These are phyloP conservation scores for Melieria omissa DNA, from an alignment of 2,888 invertebrate species.

Conservation along the genomic window DNA sequence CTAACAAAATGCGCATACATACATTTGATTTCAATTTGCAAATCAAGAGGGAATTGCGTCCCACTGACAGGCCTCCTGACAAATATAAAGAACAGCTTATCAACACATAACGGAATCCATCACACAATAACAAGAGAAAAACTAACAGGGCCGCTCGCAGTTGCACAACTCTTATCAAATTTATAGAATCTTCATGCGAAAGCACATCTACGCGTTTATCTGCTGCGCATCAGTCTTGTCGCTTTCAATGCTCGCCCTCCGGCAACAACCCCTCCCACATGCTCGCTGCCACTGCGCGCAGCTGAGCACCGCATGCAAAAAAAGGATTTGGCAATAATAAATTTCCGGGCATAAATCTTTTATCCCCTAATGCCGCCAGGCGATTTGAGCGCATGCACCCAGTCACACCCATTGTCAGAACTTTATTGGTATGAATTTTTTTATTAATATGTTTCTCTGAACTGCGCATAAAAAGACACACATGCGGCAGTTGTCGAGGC, in stretches of 20 bases:
- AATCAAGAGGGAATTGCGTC: too few relatives aligned
- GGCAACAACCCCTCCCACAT: not conserved
- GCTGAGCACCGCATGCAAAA: not conserved
- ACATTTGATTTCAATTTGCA: too few relatives aligned
- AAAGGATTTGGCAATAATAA: conserved; percentile 6
- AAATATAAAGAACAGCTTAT: too few relatives aligned
- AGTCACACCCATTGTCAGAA: not conserved
- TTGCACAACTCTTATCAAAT: not conserved
- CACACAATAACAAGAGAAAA: too few relatives aligned
- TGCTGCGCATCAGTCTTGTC: not conserved
- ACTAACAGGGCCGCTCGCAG: not conserved
- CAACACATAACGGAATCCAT: too few relatives aligned
- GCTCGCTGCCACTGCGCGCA: not conserved
- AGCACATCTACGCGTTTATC: not conserved
- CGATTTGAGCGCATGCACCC: not conserved
- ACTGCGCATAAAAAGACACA: too few relatives aligned
- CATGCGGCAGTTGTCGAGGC: not conserved
- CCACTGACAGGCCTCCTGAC: too few relatives aligned
- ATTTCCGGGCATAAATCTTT: not conserved
- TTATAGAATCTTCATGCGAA: not conserved
- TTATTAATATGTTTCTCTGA: too few relatives aligned
- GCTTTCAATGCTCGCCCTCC: not conserved
- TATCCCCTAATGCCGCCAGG: not conserved
- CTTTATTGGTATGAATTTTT: not conserved
- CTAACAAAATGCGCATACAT: too few relatives aligned